Base-by-base conservation (phyloP, 1,140 invertebrate genomes). In the Conus betulinus region DNA sequence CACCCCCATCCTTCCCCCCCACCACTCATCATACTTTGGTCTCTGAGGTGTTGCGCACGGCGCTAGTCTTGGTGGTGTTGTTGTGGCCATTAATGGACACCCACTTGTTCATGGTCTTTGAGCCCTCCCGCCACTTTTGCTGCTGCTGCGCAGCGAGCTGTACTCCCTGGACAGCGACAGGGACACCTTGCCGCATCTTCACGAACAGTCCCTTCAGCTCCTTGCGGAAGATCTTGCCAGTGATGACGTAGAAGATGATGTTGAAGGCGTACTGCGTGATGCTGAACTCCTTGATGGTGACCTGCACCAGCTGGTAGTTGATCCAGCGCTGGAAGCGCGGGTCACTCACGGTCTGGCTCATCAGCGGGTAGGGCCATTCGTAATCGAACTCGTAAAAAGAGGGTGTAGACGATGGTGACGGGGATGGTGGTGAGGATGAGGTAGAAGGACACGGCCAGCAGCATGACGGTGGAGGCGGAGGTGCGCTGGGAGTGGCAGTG, bases 231-330 rank as follows among this genome's bases (percentile, higher is more conserved):
- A 93, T 90, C 89, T 93, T 93, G 11, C 95, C 94, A 0, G 94
- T 95, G 55, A n/a, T n/a, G n/a, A 94, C 76, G 83, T 95, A 95
- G 87, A 95, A 94, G 89, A 94, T 93, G 89, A 95, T 93, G 89
- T 95, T 95, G 84, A 92, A 93, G 74, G 93, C 94, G 92, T 94
- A 95, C 88, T 95, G 95, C 23, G 95, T 94, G 51, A 93, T 93
- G 60, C 94, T 93, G 55, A 95, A 92, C 87, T 94, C 93, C 52
- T 95, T 92, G 23, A 95, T 92, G 52, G 95, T 88, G 15, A 88
- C 90, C 88, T 92, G 88, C 2, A 92, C 90, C 20, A 91, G 88
- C 13, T 90, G 67, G 90, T 94, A 95, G 1, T 88, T 90, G 55
- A 93, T 91, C 89, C 91, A 89, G 13, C 89, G 87, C 74, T 90